A percentile compares a stretch with the other conserved stretches of the same genome.
Conservation (phyloP, 2,888 invertebrate genomes). For the Dryomyza anilis region DNA sequence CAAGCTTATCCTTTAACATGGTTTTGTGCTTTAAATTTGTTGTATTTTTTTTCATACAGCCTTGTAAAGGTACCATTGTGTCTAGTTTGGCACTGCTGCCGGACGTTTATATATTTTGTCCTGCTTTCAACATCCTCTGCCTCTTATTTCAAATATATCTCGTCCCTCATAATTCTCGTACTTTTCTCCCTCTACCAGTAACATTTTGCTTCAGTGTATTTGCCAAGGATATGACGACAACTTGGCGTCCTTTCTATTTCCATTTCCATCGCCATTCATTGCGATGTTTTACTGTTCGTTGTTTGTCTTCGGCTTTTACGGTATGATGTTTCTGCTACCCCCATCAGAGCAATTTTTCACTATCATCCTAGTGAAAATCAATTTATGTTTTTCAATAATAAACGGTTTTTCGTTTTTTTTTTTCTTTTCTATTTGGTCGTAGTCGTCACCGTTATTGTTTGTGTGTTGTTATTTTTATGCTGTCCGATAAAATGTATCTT, state of each 20-base stretch:
- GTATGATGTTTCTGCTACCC: background rate
- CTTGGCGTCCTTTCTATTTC: constrained; percentile 2
- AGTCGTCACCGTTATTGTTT: background rate
- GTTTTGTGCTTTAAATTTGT: too few species aligned
- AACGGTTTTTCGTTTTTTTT: constrained; percentile 6
- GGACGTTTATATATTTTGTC: too few species aligned
- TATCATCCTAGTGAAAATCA: constrained; percentile 7
- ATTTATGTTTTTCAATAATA: constrained; percentile 8
- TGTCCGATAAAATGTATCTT: background rate
- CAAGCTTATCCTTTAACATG: too few species aligned
- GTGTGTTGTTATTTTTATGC: background rate
- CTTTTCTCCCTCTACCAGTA: too few species aligned
- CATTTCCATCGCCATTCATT: too few species aligned
- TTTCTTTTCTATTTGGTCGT: background rate
- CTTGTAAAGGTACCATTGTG: too few species aligned
- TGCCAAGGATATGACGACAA: constrained; percentile 4
- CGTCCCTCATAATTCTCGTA: too few species aligned
- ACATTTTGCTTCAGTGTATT: too few species aligned
- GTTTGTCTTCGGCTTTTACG: background rate
- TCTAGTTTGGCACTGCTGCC: too few species aligned
- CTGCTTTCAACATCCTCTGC: too few species aligned
- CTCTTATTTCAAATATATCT: too few species aligned
- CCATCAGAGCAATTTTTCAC: background rate
- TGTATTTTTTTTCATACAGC: too few species aligned
- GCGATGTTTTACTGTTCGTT: background rate